Evolutionary conservation across 2,113 vertebrate species (phyloP), one percentile per base, ranked within the genome.

Genomic region (Lethenteron reissneri): DNA sequence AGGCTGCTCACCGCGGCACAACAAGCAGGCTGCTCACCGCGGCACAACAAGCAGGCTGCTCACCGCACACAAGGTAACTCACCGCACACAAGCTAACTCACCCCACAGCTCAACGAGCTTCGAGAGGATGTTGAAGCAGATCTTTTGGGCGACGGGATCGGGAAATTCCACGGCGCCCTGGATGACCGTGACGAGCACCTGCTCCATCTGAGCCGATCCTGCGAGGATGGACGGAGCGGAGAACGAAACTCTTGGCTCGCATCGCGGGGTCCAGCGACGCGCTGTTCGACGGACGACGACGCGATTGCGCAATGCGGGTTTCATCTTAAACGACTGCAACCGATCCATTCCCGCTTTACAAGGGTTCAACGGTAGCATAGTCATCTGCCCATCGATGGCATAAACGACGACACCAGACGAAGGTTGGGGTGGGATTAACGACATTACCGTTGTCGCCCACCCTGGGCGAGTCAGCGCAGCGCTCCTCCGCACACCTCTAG

Each of bases 141-240:
- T 97, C 73, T 96, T 99, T 82, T 99, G 94, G 15, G 92, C 90
- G 74, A 92, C 81, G 58, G 92, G 91, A 80, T 97, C 92, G 12
- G 94, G 94, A 72, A 94, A 92, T 72, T 99, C 94, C 57, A 94
- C 89, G 1, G 92, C 91, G 70, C 92, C 91, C 82, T 99, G 92
- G 79, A 97, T 95, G 75, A 97, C 80, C 72, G 94, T 97, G 79
- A 95, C 85, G 58, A 99, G 78, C 1, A 99, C 86, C 3, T 82
- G 84, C 75, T 99, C 94, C 13, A 96, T 85, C 75, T 95, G 95
- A 62, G 95, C 88, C 14, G 84, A 84, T 74, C 88, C 94, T 88
- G 76, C 3, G 56, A 10, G 17, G 8, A 15, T 56, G 19, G 57
- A 11, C 64, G 11, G 25, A 68, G 64, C 64, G 25, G 10, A 68